Base-by-base conservation (phyloP, 2,797 vertebrate species). In the Mormyrops attenuatus region DNA sequence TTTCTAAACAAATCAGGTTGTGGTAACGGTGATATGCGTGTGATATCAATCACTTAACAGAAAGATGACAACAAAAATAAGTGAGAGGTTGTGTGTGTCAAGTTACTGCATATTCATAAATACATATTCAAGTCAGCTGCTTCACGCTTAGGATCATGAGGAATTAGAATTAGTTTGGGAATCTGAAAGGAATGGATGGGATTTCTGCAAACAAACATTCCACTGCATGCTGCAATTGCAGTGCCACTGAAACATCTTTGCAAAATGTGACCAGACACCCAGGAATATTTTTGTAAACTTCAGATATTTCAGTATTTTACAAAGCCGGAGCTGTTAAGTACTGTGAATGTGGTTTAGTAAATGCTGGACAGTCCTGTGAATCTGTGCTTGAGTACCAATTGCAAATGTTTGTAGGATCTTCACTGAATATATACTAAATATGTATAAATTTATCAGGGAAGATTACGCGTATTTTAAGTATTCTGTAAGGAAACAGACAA, bases 361-460 rank as follows among this genome's bases (percentile, higher is more conserved):
- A 52, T 86, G 22, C 26, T 53, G 85, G 49, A 53, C 52, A 55
- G 85, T 52, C 85, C 47, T 8, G 49, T 34, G 49, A 86, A 52
- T 86, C 9, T 86, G 85, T 30, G 11, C 13, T 53, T 17, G 9
- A 86, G 77, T 50, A 52, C 47, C 26, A 26, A 7, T 49, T 22
- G 17, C 13, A 52, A 30, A 85, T 26, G n/a, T n/a, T 34, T 82
- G 77, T 82, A n/a, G 77, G 41, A 82, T 47, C 2, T 22, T 82
- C 41, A 82, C 77, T 82, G 41, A n/a, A 44, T 41, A 44, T 44
- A 80, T 80, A 77, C 38, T 20, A n/a, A 85, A 50, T 49, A 49
- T 85, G n/a, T 85, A 53, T 77, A 87, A 82, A 41, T 53, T 34
- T 77, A 77, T 77, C 30, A 41, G 69, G 69, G 41, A 77, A 77